Evolutionary conservation across 2,113 vertebrate species (phyloP).

Genomic region (Edolisoma coerulescens): DNA sequence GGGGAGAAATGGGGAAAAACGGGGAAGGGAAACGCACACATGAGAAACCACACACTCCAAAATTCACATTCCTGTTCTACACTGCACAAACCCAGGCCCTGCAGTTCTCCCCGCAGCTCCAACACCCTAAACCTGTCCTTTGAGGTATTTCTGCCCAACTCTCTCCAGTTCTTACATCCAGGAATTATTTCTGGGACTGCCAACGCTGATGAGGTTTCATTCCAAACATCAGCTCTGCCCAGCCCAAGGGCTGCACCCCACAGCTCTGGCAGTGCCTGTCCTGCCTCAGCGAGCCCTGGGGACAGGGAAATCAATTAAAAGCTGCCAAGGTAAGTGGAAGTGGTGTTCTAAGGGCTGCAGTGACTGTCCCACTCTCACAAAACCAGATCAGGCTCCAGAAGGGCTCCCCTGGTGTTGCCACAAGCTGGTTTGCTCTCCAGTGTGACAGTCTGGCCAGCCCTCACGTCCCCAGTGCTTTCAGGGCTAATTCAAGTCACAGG

Average conservation of each 20-base stretch:
- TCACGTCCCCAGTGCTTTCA: rapidly evolving
- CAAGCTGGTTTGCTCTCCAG: not conserved
- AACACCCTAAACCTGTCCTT: not conserved
- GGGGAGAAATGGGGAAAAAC: not conserved
- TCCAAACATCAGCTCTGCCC: not conserved
- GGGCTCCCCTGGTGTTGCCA: not conserved
- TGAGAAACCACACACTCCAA: not conserved
- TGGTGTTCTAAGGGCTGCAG: not conserved
- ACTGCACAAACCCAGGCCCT: not conserved
- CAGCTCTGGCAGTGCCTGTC: not conserved
- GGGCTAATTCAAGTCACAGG: not conserved
- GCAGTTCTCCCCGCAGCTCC: not conserved
- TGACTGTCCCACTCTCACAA: not conserved
- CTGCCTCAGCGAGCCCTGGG: not conserved
- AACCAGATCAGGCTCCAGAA: not conserved
- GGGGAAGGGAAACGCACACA: not conserved
- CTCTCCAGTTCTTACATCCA: not conserved
- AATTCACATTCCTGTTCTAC: rapidly evolving
- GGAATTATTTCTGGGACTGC: not conserved
- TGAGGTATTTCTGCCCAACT: not conserved
- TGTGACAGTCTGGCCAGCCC: not conserved
- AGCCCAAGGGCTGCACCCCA: not conserved
- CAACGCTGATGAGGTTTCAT: not conserved
- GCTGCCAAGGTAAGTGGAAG: not conserved
- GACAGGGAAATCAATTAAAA: not conserved